Percentiles rank a stretch among this genome's conserved stretches.
Conservation (phyloP, 2,113 vertebrate genomes). For the Machaerirhynchus nigripectus region DNA sequence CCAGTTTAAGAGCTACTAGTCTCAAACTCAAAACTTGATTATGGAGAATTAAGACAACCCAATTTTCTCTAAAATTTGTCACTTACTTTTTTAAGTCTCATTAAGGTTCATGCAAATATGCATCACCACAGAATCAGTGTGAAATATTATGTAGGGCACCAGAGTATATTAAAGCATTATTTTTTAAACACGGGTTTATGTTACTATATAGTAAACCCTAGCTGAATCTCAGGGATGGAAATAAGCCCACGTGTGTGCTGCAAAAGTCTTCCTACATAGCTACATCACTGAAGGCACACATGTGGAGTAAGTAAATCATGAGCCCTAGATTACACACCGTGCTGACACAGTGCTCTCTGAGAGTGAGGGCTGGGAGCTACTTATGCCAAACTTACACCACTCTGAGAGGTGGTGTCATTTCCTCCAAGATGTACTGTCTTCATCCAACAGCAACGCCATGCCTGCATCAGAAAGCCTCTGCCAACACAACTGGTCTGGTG, state of each 20-base stretch:
- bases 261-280: neutral
- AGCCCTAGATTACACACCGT: accelerated
- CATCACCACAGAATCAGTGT: neutral
- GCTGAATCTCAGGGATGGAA: neutral
- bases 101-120: neutral
- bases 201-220: neutral
- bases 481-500: accelerated
- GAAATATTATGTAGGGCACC: neutral
- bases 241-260: accelerated
- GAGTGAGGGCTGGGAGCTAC: neutral
- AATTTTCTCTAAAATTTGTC: conserved; percentile 11
- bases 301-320: neutral
- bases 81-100: neutral
- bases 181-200: neutral
- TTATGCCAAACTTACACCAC: neutral
- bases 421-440: neutral
- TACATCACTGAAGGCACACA: accelerated
- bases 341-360: neutral
- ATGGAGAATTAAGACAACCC: neutral
- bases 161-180: neutral
- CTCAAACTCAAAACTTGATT: neutral
- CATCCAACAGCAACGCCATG: accelerated
- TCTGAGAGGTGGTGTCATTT: neutral
- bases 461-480: neutral
- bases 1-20: neutral